A percentile compares a stretch with the other conserved stretches of the same genome.
Conservation (phyloP, 2,113 vertebrate genomes). For the Crocuta crocuta region DNA sequence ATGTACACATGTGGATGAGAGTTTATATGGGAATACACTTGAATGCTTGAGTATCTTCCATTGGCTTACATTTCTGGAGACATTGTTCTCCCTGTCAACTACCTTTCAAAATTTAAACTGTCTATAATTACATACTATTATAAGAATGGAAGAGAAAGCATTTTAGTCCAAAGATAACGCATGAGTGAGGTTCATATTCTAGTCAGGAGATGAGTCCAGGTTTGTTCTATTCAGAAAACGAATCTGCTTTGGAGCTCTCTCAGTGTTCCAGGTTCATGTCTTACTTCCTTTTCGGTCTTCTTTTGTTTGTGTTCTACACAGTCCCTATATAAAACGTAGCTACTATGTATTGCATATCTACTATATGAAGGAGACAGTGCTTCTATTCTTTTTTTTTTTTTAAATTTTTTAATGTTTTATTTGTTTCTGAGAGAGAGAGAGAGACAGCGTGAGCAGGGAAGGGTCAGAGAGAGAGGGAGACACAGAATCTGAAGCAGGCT, state of each 20-base stretch:
- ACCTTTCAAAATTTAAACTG: constrained; percentile 42
- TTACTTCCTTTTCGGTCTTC: not conserved
- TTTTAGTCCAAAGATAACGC: constrained; percentile 34
- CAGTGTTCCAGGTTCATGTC: not conserved
- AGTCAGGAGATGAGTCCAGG: not conserved
- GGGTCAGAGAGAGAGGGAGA: no score
- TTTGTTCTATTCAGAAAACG: constrained; percentile 14
- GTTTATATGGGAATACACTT: not conserved
- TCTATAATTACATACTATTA: not conserved
- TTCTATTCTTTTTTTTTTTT: no score
- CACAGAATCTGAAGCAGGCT: no score
- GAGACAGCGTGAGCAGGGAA: no score
- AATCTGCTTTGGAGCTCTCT: not conserved
- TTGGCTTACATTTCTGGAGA: constrained; percentile 40
- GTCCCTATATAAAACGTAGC: not conserved
- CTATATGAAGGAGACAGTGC: not conserved
- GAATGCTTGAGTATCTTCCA: constrained; percentile 27
- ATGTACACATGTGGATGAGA: not conserved
- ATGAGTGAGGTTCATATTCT: constrained; percentile 23
- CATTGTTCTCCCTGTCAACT: not conserved
- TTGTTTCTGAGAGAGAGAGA: no score
- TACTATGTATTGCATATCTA: not conserved
- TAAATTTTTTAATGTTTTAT: no score
- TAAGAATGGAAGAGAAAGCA: constrained; percentile 21
- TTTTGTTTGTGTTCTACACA: constrained; percentile 11